Evolutionary conservation across 2,888 invertebrate species (phyloP), one percentile per base, ranked within the genome.

Genomic region (Dastarcus helophoroides): DNA sequence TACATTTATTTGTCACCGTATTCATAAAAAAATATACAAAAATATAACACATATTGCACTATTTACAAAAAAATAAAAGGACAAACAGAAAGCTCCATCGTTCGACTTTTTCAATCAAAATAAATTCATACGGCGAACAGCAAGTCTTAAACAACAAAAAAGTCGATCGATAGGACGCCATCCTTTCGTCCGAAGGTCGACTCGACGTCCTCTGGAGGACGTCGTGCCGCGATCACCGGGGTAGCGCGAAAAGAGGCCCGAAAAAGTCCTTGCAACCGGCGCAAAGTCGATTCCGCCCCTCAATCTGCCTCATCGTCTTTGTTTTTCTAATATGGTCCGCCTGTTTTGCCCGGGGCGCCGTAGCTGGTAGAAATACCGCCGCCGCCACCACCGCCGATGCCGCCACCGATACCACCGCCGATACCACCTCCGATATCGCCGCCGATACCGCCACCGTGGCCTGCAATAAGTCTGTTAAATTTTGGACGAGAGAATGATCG

Each of bases 261-360:
- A n/a, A n/a, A n/a, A n/a, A n/a, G 7, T 7, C 19, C 7, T 19
- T n/a, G n/a, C n/a, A n/a, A n/a, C n/a, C n/a, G n/a, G n/a, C n/a
- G n/a, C n/a, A n/a, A n/a, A n/a, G n/a, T n/a, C n/a, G n/a, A n/a
- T n/a, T n/a, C n/a, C n/a, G n/a, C n/a, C n/a, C n/a, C n/a, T n/a
- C n/a, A n/a, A n/a, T n/a, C n/a, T n/a, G n/a, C n/a, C n/a, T n/a
- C n/a, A n/a, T 17, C 25, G 28, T 29, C 25, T 29, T 5, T 11
- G 15, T 14, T 13, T 17, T 23, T 14, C 24, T 28, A 28, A 32
- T 16, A 54, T 58, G 63, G 45, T 63, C 62, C 9, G 62, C 62
- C 64, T 38, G 62, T 55, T 47, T 63, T 63, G 43, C 60, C 60
- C 29, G 64, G 63, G 32, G 62, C 54, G 24, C 62, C 62, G 51